Evolutionary conservation across 2,888 invertebrate species (phyloP).

Genomic region (Tipula vernalis): DNA sequence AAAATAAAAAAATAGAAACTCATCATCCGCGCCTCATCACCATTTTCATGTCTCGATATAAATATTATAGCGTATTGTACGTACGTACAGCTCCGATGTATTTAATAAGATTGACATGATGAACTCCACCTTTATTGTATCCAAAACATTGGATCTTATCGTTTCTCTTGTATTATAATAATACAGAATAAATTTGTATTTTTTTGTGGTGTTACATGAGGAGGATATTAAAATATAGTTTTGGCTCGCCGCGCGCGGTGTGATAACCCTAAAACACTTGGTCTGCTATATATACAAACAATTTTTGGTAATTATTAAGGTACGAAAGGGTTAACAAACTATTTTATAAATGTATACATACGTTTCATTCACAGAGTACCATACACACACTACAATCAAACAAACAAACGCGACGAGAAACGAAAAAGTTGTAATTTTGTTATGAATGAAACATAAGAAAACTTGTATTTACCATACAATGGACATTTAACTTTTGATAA

Average conservation of each 20-base stretch:
- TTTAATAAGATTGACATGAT: conserved; percentile 4
- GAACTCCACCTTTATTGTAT: not conserved
- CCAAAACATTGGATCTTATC: not conserved
- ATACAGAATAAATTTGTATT: not conserved
- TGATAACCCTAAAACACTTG: not conserved
- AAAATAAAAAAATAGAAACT: not conserved
- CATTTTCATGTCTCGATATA: not conserved
- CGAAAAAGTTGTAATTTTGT: not conserved
- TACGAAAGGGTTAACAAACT: not conserved
- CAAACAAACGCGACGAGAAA: not conserved
- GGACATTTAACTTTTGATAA: not conserved
- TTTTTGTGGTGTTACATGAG: not conserved
- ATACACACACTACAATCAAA: not conserved
- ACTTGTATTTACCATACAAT: not conserved
- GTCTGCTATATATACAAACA: not conserved
- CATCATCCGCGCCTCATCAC: not conserved
- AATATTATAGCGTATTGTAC: not conserved
- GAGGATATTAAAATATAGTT: not conserved
- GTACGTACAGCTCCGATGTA: not conserved
- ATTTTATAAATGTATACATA: not conserved
- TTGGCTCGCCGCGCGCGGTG: not conserved
- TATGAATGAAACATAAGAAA: not conserved
- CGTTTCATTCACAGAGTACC: not conserved
- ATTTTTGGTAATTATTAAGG: not conserved
- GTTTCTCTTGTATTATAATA: not conserved